A percentile compares a stretch with the other conserved stretches of the same genome.
phyloP scores from a whole-genome alignment of 2,888 invertebrate genomes.

The Caenorhabditis doughertyi region DNA sequence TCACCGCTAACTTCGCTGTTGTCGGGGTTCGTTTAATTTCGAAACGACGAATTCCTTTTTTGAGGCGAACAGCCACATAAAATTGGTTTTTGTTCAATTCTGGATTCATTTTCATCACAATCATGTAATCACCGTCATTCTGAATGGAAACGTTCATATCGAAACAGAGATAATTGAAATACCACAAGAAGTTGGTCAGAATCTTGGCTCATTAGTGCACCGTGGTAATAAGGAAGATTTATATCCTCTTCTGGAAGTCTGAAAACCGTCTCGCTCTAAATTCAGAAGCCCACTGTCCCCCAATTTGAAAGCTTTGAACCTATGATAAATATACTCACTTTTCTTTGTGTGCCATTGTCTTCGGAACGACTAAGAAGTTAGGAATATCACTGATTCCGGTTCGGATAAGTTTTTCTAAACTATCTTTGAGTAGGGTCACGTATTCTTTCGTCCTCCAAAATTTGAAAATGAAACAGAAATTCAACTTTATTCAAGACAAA shows the following conservation, averaged over 20 bases:
- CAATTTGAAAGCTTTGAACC: no score
- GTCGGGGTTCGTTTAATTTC: slow-evolving; percentile 63
- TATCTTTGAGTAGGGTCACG: no score
- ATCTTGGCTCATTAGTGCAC: slow-evolving; percentile 77
- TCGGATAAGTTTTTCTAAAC: no score
- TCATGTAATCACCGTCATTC: slow-evolving; percentile 64
- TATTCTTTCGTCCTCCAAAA: no score
- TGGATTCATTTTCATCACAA: slow-evolving; percentile 45
- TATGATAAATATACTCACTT: slow-evolving; percentile 14
- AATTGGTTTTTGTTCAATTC: slow-evolving; percentile 48
- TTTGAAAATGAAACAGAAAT: no score
- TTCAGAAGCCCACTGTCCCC: background rate
- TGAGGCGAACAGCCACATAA: slow-evolving; percentile 59
- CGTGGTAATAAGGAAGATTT: slow-evolving; percentile 74
- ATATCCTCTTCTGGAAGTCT: slow-evolving; percentile 67
- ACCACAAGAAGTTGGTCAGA: slow-evolving; percentile 71
- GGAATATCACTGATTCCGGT: no score
- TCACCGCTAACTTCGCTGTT: slow-evolving; percentile 32
- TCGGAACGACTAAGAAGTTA: background rate
- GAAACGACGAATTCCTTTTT: slow-evolving; percentile 59
- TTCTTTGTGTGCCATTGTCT: slow-evolving; percentile 48
- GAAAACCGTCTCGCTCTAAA: background rate
- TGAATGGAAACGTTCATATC: background rate
- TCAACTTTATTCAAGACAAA: background rate
- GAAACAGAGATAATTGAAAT: no score